phyloP scores from a whole-genome alignment of 2,888 invertebrate genomes.

The Aphodius sticticus region DNA sequence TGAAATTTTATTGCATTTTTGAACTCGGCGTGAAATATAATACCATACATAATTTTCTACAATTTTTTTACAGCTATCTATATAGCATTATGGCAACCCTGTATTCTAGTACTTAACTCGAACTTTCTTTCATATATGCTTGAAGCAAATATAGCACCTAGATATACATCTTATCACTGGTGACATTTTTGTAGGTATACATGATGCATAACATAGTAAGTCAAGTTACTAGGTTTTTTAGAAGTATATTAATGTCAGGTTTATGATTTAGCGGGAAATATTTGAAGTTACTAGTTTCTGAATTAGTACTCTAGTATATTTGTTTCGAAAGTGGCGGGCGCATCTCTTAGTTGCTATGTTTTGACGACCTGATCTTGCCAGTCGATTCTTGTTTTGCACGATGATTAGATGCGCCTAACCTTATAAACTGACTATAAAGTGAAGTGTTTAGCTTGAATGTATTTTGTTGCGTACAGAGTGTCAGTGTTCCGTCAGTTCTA shows the following conservation, averaged over 20 bases:
- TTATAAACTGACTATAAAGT: neutral
- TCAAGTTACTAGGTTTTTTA: conserved; percentile 4
- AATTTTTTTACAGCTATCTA: neutral
- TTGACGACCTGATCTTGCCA: neutral
- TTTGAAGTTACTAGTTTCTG: conserved; percentile 4
- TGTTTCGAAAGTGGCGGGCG: neutral
- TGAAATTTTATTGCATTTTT: conserved; percentile 4
- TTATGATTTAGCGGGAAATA: neutral
- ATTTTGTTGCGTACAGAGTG: neutral
- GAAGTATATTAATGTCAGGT: neutral
- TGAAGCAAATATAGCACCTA: neutral
- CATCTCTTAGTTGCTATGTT: neutral
- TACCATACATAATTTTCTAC: neutral
- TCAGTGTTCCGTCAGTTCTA: neutral
- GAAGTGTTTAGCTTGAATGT: neutral
- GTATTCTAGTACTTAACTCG: neutral
- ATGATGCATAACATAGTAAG: neutral
- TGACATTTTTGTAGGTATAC: neutral
- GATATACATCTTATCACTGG: neutral
- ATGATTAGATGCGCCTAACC: neutral
- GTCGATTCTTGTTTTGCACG: neutral
- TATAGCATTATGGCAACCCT: neutral
- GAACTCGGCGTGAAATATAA: neutral
- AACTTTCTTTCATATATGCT: neutral
- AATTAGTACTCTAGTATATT: neutral